Evolutionary conservation across 2,113 vertebrate genomes (phyloP), one percentile per base, ranked within the genome.

Genomic region (Dermatemys mawii): DNA sequence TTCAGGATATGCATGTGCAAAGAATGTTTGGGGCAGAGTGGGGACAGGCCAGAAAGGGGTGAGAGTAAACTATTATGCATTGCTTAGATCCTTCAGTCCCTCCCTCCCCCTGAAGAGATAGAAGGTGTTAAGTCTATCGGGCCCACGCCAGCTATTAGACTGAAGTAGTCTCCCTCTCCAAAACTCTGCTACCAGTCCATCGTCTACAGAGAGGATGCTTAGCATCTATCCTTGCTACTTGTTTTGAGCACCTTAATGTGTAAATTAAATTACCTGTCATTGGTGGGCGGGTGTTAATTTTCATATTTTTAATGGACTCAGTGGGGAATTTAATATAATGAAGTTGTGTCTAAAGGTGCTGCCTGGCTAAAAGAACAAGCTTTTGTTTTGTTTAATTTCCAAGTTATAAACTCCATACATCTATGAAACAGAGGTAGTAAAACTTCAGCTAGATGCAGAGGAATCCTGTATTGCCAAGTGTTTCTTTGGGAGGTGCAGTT

Each of bases 361-460:
- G 80, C 57, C 91, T 87, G 35, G 91, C 96, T 84, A 90, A 89
- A 57, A 87, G 27, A 67, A 12, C 24, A 54, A 92, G 50, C 4
- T 24, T 90, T 94, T 95, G 51, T 95, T 96, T 95, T 90, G 78
- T 75, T 96, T 94, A 57, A 84, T 96, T 96, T 94, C 46, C 80
- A 88, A 94, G 73, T 88, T 94, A 44, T 44, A 75, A 44, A 75
- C 41, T 11, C 24, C 73, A 89, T 89, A 75, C 13, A 75, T 75
- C 41, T 54, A 48, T 92, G 53, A 90, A 96, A 86, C 9, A 48
- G 57, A 67, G 88, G 32, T 80, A 90, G 91, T 90, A 94, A 92
- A 13, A 80, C 86, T 95, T 93, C 91, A 89, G 81, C 78, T 78
- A 96, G 6, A 75, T 90, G 13, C 41, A 92, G 84, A 60, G 81